Conservation (phyloP, 2,797 vertebrate species). For the Phoebastria nigripes region DNA sequence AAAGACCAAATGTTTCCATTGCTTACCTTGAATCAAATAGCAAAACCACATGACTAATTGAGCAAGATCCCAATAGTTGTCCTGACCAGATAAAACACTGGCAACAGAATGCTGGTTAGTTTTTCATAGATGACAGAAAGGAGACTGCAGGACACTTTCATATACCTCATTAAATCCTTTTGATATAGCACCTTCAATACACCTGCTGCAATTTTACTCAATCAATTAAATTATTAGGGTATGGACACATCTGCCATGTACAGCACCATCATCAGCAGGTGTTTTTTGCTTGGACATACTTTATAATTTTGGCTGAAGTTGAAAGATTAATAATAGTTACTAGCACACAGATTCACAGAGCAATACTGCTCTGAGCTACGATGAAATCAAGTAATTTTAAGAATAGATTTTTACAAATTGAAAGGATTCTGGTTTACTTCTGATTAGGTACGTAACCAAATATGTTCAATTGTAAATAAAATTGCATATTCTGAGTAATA, state of each 20-base stretch:
- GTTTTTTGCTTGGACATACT: neutral
- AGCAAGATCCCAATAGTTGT: neutral
- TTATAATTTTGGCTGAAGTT: neutral
- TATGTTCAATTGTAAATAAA: neutral
- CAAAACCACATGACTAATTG: neutral
- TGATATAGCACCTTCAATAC: neutral
- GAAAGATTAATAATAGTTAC: neutral
- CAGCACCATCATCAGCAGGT: neutral
- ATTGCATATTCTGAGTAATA: neutral
- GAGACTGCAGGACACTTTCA: neutral
- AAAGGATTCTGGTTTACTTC: neutral
- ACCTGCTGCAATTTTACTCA: neutral
- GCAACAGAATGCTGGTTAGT: neutral
- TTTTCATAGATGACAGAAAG: neutral
- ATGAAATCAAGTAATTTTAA: neutral
- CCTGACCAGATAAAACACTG: neutral
- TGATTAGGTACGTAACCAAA: neutral
- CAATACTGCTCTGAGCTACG: neutral
- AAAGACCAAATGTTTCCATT: conserved; percentile 21
- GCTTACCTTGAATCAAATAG: neutral
- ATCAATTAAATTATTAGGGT: neutral
- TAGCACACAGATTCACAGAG: neutral
- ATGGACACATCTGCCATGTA: neutral
- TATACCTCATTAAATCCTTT: neutral
- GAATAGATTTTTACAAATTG: neutral